These are phyloP conservation scores for Aelia acuminata DNA, from an alignment of 2,888 invertebrate species.

Conservation along the genomic window DNA sequence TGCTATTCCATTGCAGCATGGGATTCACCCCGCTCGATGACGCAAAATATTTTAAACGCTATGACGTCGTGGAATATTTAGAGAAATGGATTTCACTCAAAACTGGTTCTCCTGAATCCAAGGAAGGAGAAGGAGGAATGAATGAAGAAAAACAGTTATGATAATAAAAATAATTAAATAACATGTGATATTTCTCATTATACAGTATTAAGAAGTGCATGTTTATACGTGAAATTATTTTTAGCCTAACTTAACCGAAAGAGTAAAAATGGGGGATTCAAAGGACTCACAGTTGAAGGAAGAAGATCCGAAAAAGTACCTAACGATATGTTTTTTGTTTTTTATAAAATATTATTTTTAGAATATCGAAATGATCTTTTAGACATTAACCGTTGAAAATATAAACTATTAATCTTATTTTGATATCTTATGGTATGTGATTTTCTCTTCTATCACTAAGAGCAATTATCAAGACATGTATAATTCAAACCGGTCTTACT, in stretches of 20 bases:
- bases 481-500: too few relatives aligned
- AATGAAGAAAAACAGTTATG: background rate
- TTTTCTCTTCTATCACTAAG: too few relatives aligned
- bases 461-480: too few relatives aligned
- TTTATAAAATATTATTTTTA: background rate
- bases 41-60: constrained; percentile 52
- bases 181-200: background rate
- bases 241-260: background rate
- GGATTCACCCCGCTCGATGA: constrained; percentile 59
- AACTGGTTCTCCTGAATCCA: background rate
- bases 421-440: too few relatives aligned
- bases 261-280: background rate
- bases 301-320: background rate
- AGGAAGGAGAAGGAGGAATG: too few relatives aligned
- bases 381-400: background rate
- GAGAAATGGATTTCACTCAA: constrained; percentile 27
- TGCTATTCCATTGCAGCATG: constrained; percentile 9
- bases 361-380: background rate
- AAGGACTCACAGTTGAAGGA: background rate
- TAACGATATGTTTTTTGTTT: background rate
- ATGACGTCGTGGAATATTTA: constrained; percentile 36
- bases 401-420: too few relatives aligned
- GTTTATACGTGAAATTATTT: background rate
- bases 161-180: background rate
- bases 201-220: background rate